Base-by-base conservation (phyloP, 2,113 vertebrate species). In the Ctenomys sociabilis region DNA sequence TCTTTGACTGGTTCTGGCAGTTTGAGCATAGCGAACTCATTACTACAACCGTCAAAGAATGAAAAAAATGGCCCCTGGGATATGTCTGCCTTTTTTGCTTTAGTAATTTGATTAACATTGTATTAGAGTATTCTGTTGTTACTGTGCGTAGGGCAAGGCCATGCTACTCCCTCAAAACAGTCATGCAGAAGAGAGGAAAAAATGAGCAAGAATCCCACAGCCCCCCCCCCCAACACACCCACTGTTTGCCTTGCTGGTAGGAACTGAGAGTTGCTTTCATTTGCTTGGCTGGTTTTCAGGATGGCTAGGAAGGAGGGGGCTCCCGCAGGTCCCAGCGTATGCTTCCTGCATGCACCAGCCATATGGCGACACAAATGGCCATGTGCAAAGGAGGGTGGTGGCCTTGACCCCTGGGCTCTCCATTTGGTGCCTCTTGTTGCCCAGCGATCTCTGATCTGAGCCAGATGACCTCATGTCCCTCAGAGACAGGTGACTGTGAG, bases 11-110 rank as follows among this genome's bases (percentile, higher is more conserved):
- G 95, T 94, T 84, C 86, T 0, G 2, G 75, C 80, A 30, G 57
- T 59, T 91, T n/a, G 52, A 95, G 87, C 80, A 93, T 96, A 91
- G 88, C n/a, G 7, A 80, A 59, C 70, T 96, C 80, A 91, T 94
- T 94, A 86, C 83, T 59, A 22, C 16, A 81, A 54, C 57, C 73
- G 89, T 85, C 88, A 75, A 37, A 94, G 70, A 78, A 94, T 78
- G 87, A 96, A 92, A 96, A 92, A 85, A 94, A 90, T 91, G 90
- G 61, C 72, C 87, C 61, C 26, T 54, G 52, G 14, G 75, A 77
- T 45, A 43, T 80, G 35, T 35, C 40, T 64, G 54, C 73, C 22
- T 70, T 90, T 95, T 72, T 77, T 21, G 43, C 52, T 77, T 90
- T 45, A 83, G 87, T 77, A 90, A 89, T 45, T 61, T 5, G 16